Evolutionary conservation across 2,888 invertebrate species (phyloP).

Genomic region (Hirtodrosophila duncani): DNA sequence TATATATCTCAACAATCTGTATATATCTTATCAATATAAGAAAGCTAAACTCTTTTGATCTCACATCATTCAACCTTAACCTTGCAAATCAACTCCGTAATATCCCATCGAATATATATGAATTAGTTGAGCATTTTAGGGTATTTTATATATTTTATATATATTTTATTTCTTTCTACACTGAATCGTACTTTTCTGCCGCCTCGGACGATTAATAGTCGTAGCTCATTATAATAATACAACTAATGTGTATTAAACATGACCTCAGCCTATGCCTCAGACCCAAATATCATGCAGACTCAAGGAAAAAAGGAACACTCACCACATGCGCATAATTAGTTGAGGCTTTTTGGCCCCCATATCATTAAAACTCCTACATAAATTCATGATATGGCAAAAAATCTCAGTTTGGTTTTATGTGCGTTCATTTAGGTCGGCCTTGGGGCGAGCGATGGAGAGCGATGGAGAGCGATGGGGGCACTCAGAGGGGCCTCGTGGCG

Average conservation of each 20-base stretch:
- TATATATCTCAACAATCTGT: too few species aligned
- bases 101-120: too few species aligned
- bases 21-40: too few species aligned
- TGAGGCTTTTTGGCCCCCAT: constrained; percentile 32
- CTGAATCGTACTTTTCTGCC: constrained; percentile 29
- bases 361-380: constrained; percentile 67
- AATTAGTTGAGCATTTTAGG: too few species aligned
- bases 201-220: constrained; percentile 58
- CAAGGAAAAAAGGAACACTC: too few species aligned
- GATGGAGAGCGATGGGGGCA: background rate
- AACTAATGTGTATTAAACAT: constrained; percentile 43
- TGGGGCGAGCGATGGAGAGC: constrained; percentile 6
- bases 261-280: constrained; percentile 7
- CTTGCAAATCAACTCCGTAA: too few species aligned
- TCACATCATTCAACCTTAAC: too few species aligned
- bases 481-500: background rate
- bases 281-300: too few species aligned
- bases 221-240: constrained; percentile 42
- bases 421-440: constrained; percentile 35
- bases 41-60: too few species aligned
- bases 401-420: constrained; percentile 65
- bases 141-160: too few species aligned
- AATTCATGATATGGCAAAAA: constrained; percentile 39
- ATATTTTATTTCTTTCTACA: too few species aligned
- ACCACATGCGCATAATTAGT: constrained; percentile 59